Evolutionary conservation across 2,797 vertebrate species (phyloP).

Genomic region (Rachycentron canadum): DNA sequence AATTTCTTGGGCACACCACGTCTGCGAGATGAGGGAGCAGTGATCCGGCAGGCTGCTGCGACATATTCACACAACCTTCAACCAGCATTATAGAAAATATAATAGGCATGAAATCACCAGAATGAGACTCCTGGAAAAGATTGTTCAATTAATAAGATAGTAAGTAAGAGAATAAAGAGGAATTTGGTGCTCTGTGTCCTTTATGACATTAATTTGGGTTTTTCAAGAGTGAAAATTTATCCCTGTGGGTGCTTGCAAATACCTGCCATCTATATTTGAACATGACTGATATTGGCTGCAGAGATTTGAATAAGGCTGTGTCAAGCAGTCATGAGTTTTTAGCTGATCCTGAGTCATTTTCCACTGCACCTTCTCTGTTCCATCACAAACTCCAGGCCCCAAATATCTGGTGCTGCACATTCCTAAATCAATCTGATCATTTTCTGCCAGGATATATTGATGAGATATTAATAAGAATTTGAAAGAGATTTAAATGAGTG

Average conservation of each 20-base stretch:
- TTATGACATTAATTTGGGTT: slow-evolving; percentile 12
- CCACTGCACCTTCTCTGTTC: not conserved
- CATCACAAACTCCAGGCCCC: not conserved
- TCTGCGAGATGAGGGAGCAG: slow-evolving; percentile 45
- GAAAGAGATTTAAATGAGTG: slow-evolving; percentile 8
- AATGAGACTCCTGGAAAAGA: slow-evolving; percentile 40
- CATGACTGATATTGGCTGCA: slow-evolving; percentile 6
- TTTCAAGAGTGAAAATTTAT: slow-evolving; percentile 27
- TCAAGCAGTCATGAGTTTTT: slow-evolving; percentile 18
- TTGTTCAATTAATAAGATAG: slow-evolving; percentile 18
- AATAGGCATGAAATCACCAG: slow-evolving; percentile 58
- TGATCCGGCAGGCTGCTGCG: slow-evolving; percentile 53
- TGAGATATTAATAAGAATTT: slow-evolving; percentile 12
- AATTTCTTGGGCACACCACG: slow-evolving; percentile 70
- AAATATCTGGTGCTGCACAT: not conserved
- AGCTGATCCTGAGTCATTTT: slow-evolving; percentile 20
- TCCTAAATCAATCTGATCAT: not conserved
- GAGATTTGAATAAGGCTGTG: slow-evolving; percentile 3
- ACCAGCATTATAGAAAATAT: slow-evolving; percentile 44
- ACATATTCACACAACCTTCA: slow-evolving; percentile 62
- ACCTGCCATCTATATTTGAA: slow-evolving; percentile 20
- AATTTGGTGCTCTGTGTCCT: slow-evolving; percentile 7
- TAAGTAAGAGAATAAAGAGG: slow-evolving; percentile 26
- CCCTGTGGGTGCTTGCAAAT: slow-evolving; percentile 17
- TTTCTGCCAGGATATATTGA: slow-evolving; percentile 14